These are phyloP conservation scores for Semaprochilodus insignis DNA, from an alignment of 2,797 vertebrate genomes.

Conservation along the genomic window DNA sequence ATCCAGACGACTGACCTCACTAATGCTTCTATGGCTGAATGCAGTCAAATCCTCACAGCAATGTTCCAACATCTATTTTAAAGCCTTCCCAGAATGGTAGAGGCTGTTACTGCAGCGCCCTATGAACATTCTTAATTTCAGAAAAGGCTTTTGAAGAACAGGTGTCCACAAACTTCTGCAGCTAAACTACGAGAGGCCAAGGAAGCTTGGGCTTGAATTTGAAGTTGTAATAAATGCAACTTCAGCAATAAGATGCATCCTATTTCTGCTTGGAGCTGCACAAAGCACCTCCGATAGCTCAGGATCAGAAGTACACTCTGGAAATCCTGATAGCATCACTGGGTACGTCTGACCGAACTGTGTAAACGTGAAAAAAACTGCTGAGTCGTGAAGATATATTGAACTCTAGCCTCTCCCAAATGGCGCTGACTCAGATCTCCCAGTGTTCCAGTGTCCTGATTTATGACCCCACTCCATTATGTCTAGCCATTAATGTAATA, in stretches of 20 bases:
- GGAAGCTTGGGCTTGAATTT: neutral
- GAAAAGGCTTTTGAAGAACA: neutral
- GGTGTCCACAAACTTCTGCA: too few species aligned
- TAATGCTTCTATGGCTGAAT: neutral
- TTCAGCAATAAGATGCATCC: neutral
- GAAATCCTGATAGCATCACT: neutral
- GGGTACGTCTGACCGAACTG: neutral
- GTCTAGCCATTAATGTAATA: slow-evolving; percentile 28
- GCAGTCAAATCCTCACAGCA: neutral
- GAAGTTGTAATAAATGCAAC: neutral
- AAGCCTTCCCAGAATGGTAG: neutral
- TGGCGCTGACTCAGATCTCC: slow-evolving; percentile 23
- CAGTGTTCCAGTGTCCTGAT: slow-evolving; percentile 18
- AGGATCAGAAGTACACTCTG: neutral
- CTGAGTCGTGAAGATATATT: slow-evolving; percentile 28
- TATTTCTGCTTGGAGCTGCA: neutral
- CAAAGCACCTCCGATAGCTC: neutral
- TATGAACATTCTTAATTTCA: neutral
- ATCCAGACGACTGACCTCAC: neutral
- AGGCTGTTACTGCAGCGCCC: neutral
- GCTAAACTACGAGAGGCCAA: too few species aligned
- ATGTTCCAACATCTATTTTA: neutral
- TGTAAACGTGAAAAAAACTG: slow-evolving; percentile 23
- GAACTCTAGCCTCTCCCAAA: neutral
- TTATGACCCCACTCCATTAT: slow-evolving; percentile 19